Evolutionary conservation across 92 coral and sea anemone species (phyloP).

Genomic region (Pocillopora meandrina): DNA sequence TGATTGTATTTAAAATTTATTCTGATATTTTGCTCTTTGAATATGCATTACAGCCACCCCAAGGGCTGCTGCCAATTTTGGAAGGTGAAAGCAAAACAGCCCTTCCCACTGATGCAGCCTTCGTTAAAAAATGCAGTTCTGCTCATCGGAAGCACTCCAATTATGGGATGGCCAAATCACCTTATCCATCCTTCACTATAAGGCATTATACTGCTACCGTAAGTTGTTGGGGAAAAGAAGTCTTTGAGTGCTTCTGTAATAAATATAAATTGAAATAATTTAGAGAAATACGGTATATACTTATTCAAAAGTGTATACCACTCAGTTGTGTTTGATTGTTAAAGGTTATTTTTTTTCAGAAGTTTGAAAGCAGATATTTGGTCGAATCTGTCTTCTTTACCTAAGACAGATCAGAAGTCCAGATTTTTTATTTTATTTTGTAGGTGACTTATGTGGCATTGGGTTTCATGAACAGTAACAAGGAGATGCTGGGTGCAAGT

Average conservation of each 20-base stretch:
- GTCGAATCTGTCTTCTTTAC: not conserved
- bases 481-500: slow-evolving; percentile 50
- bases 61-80: slow-evolving; percentile 47
- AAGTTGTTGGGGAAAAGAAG: not conserved
- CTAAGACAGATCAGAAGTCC: not conserved
- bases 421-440: not conserved
- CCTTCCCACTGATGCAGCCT: slow-evolving; percentile 48
- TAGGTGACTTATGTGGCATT: slow-evolving; percentile 64
- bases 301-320: too few relatives aligned
- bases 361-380: too few relatives aligned
- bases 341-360: too few relatives aligned
- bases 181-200: slow-evolving; percentile 57
- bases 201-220: slow-evolving; percentile 58
- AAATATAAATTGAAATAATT: too few relatives aligned
- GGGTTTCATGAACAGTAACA: slow-evolving; percentile 40
- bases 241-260: not conserved
- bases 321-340: too few relatives aligned
- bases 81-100: slow-evolving; percentile 41
- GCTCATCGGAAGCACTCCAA: slow-evolving; percentile 54
- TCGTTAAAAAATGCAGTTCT: slow-evolving; percentile 64
- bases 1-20: not conserved
- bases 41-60: slow-evolving; percentile 42
- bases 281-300: too few relatives aligned
- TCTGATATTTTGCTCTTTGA: too few relatives aligned
- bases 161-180: slow-evolving; percentile 35